Evolutionary conservation across 2,113 vertebrate species (phyloP).

Genomic region (Macquaria australasica): DNA sequence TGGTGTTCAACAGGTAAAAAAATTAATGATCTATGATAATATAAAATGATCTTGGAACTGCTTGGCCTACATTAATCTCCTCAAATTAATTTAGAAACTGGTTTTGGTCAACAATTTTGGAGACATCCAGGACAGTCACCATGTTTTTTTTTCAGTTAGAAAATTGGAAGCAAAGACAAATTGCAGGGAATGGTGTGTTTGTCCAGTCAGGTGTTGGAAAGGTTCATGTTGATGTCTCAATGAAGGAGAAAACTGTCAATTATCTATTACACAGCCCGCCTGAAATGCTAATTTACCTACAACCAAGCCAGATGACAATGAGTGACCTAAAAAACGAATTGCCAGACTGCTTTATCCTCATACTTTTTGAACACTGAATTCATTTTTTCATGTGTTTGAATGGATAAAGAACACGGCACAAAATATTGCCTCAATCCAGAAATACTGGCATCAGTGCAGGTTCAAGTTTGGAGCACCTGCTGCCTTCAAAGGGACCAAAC

Average conservation of each 20-base stretch:
- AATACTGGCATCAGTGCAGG: neutral
- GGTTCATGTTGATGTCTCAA: neutral
- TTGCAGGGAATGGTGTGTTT: neutral
- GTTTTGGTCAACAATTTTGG: neutral
- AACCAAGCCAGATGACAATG: neutral
- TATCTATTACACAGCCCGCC: neutral
- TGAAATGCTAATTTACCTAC: neutral
- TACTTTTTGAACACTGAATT: neutral
- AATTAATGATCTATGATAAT: neutral
- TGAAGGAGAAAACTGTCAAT: neutral
- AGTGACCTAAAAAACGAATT: neutral
- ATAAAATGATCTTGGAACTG: neutral
- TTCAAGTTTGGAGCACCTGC: neutral
- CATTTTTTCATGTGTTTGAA: neutral
- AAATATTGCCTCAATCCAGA: neutral
- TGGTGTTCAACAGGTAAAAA: too few species aligned
- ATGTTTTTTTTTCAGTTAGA: neutral
- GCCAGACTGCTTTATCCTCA: neutral
- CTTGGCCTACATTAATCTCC: too few species aligned
- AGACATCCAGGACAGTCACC: too few species aligned
- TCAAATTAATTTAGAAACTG: neutral
- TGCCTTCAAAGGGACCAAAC: neutral
- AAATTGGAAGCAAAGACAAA: neutral
- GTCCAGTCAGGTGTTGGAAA: neutral
- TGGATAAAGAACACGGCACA: neutral